Conservation (phyloP, 92 coral and sea anemone genomes). For the Zoanthus sociatus region DNA sequence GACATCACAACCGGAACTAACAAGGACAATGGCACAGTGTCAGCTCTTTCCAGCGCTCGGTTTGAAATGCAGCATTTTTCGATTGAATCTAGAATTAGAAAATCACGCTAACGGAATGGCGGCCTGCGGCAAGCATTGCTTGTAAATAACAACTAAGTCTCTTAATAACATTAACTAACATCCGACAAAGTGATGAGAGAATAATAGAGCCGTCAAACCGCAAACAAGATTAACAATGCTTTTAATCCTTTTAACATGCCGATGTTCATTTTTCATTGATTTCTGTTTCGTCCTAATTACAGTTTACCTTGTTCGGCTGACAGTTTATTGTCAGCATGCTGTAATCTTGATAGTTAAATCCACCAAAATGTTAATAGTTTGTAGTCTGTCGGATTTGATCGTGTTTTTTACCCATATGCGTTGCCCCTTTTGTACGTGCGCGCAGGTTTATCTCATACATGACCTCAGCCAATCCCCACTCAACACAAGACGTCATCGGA, state of each 20-base stretch:
- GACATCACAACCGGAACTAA: no score
- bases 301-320: not conserved
- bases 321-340: not conserved
- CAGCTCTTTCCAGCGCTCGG: no score
- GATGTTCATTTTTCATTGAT: not conserved
- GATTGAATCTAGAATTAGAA: no score
- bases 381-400: not conserved
- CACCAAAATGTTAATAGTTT: not conserved
- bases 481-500: constrained; percentile 7
- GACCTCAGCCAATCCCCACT: constrained; percentile 1
- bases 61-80: no score
- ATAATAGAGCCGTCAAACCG: not conserved
- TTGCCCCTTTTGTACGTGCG: not conserved
- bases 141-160: not conserved
- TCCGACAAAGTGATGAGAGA: constrained; percentile 6
- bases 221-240: not conserved
- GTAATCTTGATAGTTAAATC: not conserved
- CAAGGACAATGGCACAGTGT: no score
- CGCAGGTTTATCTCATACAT: not conserved
- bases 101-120: no score
- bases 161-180: not conserved
- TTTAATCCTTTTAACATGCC: not conserved
- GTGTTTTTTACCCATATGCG: not conserved
- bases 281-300: not conserved
- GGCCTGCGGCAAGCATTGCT: not conserved